Evolutionary conservation across 2,888 invertebrate species (phyloP).

Genomic region (Xylota segnis): DNA sequence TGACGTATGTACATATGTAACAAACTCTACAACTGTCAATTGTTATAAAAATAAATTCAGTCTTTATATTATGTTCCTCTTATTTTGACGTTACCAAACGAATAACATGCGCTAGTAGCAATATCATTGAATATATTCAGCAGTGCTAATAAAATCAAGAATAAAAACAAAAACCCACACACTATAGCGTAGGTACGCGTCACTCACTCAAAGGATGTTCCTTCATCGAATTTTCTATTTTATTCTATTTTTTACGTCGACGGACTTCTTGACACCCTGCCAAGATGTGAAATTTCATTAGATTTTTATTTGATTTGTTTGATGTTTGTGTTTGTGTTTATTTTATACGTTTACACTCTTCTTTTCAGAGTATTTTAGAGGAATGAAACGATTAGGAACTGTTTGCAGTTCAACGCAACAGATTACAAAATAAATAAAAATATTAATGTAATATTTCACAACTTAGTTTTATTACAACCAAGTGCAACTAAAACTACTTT

Average conservation of each 20-base stretch:
- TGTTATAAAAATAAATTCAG: neutral
- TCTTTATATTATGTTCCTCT: neutral
- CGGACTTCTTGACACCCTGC: constrained; percentile 38
- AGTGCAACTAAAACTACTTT: neutral
- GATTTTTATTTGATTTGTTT: constrained; percentile 38
- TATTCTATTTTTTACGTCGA: constrained; percentile 5
- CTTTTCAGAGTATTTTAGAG: neutral
- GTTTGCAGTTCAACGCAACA: neutral
- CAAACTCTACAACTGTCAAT: neutral
- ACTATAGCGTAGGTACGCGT: constrained; percentile 6
- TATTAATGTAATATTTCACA: neutral
- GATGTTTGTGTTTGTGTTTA: constrained; percentile 2
- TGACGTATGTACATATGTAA: neutral
- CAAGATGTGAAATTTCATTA: constrained; percentile 34
- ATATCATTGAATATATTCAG: neutral
- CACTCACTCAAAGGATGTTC: constrained; percentile 28
- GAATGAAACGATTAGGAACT: neutral
- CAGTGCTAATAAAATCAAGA: constrained; percentile 24
- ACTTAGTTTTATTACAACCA: neutral
- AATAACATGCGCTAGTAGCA: neutral
- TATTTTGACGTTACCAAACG: neutral
- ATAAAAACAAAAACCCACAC: constrained; percentile 7
- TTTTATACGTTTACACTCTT: neutral
- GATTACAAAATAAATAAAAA: neutral
- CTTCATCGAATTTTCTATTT: constrained; percentile 31